phyloP scores from a whole-genome alignment of 2,797 vertebrate species.

The Triplophysa bombifrons region DNA sequence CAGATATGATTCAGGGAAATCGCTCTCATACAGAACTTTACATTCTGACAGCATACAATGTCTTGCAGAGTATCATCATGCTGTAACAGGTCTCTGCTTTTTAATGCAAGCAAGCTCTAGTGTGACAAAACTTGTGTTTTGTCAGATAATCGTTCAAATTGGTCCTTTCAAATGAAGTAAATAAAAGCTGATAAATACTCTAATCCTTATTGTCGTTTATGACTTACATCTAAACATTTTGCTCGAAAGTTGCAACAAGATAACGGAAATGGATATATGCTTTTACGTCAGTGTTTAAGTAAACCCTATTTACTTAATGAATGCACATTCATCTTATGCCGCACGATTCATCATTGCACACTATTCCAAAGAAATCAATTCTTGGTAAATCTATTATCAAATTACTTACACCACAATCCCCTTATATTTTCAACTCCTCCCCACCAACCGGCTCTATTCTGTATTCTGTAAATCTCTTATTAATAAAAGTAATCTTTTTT shows the following conservation, averaged over 20 bases:
- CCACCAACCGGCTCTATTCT: not conserved
- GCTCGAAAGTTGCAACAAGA: not conserved
- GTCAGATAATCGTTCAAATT: not conserved
- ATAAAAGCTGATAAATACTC: not conserved
- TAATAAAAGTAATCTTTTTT: not conserved
- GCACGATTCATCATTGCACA: not conserved
- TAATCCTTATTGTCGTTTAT: not conserved
- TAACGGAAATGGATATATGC: not conserved
- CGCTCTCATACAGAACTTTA: not conserved
- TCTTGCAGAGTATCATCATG: not conserved
- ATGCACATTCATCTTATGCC: not conserved
- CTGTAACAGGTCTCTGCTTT: slow-evolving; percentile 5
- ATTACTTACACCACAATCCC: not conserved
- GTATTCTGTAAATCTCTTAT: not conserved
- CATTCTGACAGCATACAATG: not conserved
- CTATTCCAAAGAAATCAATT: not conserved
- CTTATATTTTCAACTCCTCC: not conserved
- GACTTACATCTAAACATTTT: not conserved
- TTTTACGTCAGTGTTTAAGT: slow-evolving; percentile 19
- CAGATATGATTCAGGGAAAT: not conserved
- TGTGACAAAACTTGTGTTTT: not conserved
- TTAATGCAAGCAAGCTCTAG: not conserved
- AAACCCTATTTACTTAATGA: not conserved
- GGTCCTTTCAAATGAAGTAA: not conserved
- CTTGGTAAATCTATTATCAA: not conserved